A percentile compares a stretch with the other conserved stretches of the same genome.
These are phyloP conservation scores for Cephalopachus bancanus DNA, from an alignment of 2,797 vertebrate genomes.

Conservation along the genomic window DNA sequence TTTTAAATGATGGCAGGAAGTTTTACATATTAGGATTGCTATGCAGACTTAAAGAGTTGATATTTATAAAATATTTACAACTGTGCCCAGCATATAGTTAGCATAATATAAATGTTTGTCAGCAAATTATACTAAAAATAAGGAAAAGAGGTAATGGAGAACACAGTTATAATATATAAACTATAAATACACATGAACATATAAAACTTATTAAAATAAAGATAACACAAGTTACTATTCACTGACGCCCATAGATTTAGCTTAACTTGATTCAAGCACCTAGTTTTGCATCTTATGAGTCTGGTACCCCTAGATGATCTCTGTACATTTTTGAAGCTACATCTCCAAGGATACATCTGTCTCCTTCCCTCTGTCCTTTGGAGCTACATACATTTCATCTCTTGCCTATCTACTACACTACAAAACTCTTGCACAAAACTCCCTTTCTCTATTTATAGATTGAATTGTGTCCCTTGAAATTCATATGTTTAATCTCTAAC, in stretches of 20 bases:
- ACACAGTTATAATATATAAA: background rate
- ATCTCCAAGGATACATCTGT: background rate
- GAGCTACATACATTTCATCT: background rate
- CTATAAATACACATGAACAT: background rate
- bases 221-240: background rate
- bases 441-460: background rate
- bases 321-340: background rate
- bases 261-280: background rate
- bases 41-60: constrained; percentile 1
- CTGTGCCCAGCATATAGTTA: background rate
- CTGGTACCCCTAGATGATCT: background rate
- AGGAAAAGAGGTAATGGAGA: background rate
- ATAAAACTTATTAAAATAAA: constrained; percentile 10
- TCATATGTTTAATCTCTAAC: background rate
- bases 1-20: background rate
- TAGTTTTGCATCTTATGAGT: background rate
- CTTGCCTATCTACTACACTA: background rate
- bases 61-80: constrained; percentile 47
- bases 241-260: background rate
- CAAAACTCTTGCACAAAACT: background rate
- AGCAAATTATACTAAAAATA: background rate
- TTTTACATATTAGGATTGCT: background rate
- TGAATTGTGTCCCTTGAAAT: background rate
- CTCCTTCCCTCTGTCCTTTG: background rate
- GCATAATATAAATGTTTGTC: background rate